Evolutionary conservation across 2,888 invertebrate genomes (phyloP).

Genomic region (Andrena bicolor): DNA sequence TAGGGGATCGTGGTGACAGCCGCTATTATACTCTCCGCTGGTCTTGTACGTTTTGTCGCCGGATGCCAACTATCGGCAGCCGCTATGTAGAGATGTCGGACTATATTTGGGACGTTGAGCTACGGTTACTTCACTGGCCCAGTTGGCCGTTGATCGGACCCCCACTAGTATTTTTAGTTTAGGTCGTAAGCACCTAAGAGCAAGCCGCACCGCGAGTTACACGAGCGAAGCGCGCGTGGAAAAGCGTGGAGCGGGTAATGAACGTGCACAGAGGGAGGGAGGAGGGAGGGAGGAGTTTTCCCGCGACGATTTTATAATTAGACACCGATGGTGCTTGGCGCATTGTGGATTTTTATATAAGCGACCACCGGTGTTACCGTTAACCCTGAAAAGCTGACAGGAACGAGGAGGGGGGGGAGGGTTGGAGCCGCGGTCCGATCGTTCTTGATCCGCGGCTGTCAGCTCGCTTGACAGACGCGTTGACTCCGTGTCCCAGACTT

Average conservation of each 20-base stretch:
- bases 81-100: slow-evolving; percentile 77
- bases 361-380: slow-evolving; percentile 63
- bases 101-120: slow-evolving; percentile 81
- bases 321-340: slow-evolving; percentile 73
- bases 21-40: slow-evolving; percentile 67
- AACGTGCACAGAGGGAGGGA: slow-evolving; percentile 39
- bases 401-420: background rate
- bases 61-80: slow-evolving; percentile 70
- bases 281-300: slow-evolving; percentile 35
- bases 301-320: slow-evolving; percentile 73
- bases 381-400: slow-evolving; percentile 65
- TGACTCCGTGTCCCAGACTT: slow-evolving; percentile 56
- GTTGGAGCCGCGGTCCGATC: slow-evolving; percentile 22
- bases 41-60: slow-evolving; percentile 40
- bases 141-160: slow-evolving; percentile 79
- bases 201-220: slow-evolving; percentile 70
- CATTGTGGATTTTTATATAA: slow-evolving; percentile 69
- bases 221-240: slow-evolving; percentile 29
- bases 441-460: slow-evolving; percentile 56
- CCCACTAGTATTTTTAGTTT: slow-evolving; percentile 75
- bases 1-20: slow-evolving; percentile 71
- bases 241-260: slow-evolving; percentile 54
- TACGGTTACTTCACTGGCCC: slow-evolving; percentile 78
- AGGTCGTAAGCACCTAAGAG: slow-evolving; percentile 64
- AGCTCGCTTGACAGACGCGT: slow-evolving; percentile 57